Percentiles rank a stretch among this genome's conserved stretches.
phyloP scores from a whole-genome alignment of 2,113 vertebrate genomes.

The Corythornis cristatus region DNA sequence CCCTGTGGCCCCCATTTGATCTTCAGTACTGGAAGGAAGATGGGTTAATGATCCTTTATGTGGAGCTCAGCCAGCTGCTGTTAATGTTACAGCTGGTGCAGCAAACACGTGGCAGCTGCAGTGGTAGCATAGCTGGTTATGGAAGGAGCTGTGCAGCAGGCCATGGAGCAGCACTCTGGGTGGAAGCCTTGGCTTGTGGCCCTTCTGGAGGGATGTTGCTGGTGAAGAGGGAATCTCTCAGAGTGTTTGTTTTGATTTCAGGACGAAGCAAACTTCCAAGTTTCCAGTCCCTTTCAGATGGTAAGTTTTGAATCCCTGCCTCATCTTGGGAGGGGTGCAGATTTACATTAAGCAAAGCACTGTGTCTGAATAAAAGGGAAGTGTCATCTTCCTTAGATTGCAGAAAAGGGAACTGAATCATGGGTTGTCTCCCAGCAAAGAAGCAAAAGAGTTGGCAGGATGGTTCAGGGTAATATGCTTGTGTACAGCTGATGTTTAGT shows the following conservation, averaged over 20 bases:
- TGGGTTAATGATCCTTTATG: background rate
- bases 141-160: background rate
- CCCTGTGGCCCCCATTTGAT: background rate
- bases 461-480: background rate
- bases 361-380: background rate
- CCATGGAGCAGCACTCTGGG: background rate
- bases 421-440: background rate
- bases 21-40: background rate
- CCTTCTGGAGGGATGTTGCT: background rate
- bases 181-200: background rate
- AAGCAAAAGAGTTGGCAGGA: background rate
- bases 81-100: background rate
- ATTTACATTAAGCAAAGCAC: background rate
- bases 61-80: background rate
- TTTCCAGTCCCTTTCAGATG: constrained; percentile 86
- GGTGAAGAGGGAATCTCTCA: background rate
- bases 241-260: constrained; percentile 60
- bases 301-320: constrained; percentile 71
- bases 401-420: background rate
- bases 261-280: constrained; percentile 83
- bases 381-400: background rate
- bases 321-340: background rate
- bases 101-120: background rate
- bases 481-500: background rate
- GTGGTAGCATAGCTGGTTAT: background rate